Evolutionary conservation across 2,113 vertebrate genomes (phyloP), one percentile per base, ranked within the genome.

Genomic region (Candoia aspera): DNA sequence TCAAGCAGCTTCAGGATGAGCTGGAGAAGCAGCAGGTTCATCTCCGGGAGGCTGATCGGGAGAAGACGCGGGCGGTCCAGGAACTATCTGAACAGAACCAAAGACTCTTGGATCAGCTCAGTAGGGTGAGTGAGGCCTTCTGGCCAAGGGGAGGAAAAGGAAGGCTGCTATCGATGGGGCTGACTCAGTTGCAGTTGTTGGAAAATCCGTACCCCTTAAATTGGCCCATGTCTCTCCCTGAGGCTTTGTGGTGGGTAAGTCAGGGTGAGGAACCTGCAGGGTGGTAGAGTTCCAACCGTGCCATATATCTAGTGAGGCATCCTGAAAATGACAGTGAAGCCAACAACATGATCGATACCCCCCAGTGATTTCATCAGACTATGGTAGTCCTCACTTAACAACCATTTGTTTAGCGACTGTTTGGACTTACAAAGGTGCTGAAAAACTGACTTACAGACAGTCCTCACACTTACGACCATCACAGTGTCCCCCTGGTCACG

Each of bases 21-120:
- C 96, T 99, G 97, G 99, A 99, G 96, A 98, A 97, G 93, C 99
- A 99, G 91, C 99, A 99, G 91, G 97, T 98, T 85, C 98, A 99
- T 95, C 97, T 99, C 59, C 98, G 98, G 0, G 99, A 99, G 92
- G 98, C 98, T 0, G 98, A 99, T 95, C 96, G 98, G 0, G 98
- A 99, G 94, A 99, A 99, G 97, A 98, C 97, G 0, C 98, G 98
- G 59, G 98, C 98, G 0, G 98, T 99, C 94, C 98, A 98, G 86
- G 98, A 99, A 95, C 98, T 99, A 87, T 99, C 99, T 0, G 99
- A 99, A 97, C 99, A 99, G 97, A 99, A 99, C 98, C 99, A 99
- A 93, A 98, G 98, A 95, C 98, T 99, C 93, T 95, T 99, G 96
- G 99, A 99, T 97, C 99, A 99, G 96, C 99, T 99, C 96, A 99